A percentile compares a stretch with the other conserved stretches of the same genome.
Evolutionary conservation across 2,888 invertebrate species (phyloP).

Genomic region (Agrotis segetum): DNA sequence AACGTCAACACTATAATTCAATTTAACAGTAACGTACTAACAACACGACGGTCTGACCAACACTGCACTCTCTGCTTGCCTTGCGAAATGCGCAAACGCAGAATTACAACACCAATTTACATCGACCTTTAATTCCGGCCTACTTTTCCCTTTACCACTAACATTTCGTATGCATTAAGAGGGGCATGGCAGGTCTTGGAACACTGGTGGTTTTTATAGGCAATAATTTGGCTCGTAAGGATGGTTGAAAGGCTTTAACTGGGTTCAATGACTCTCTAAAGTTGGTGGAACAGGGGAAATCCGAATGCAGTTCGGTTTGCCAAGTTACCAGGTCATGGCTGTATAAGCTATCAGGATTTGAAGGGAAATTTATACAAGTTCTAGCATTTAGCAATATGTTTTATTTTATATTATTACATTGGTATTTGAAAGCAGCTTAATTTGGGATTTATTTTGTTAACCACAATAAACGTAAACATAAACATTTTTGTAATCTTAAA

Average conservation of each 20-base stretch:
- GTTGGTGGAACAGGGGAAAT: conserved; percentile 43
- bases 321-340: conserved; percentile 48
- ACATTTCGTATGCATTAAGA: conserved; percentile 2
- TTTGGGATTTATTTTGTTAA: background rate
- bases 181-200: conserved; percentile 26
- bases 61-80: conserved; percentile 67
- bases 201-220: conserved; percentile 48
- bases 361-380: conserved; percentile 15
- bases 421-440: background rate
- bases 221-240: conserved; percentile 55
- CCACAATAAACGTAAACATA: too few relatives aligned
- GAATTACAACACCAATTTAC: conserved; percentile 57
- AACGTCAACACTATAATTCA: conserved; percentile 37
- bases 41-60: conserved; percentile 61
- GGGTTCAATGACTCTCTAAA: conserved; percentile 59
- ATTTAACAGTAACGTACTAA: conserved; percentile 60
- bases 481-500: too few relatives aligned
- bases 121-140: conserved; percentile 52
- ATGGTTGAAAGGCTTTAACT: conserved; percentile 48
- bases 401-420: conserved; percentile 1
- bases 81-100: conserved; percentile 72
- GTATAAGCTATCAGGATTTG: conserved; percentile 9
- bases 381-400: conserved; percentile 4
- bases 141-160: conserved; percentile 16
- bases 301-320: conserved; percentile 37